phyloP scores from a whole-genome alignment of 2,888 invertebrate genomes.

The Carpatolechia fugitivella region DNA sequence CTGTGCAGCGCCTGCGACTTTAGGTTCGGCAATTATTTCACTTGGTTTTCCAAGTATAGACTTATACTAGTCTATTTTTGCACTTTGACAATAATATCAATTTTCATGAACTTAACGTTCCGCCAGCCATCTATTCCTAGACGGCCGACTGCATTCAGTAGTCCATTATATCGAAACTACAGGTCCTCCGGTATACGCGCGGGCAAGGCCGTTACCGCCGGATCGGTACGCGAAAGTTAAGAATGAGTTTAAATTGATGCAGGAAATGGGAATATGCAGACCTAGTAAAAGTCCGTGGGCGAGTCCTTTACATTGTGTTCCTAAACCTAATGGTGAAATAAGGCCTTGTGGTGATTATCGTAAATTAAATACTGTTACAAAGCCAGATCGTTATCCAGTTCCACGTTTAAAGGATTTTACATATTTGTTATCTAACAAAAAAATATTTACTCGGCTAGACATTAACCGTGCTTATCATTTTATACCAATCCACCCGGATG shows the following conservation, averaged over 20 bases:
- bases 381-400: constrained; percentile 11
- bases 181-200: constrained; percentile 6
- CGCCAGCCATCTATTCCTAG: too few relatives aligned
- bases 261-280: constrained; percentile 17
- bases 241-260: constrained; percentile 24
- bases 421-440: constrained; percentile 26
- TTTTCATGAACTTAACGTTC: too few relatives aligned
- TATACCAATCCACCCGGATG: constrained; percentile 36
- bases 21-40: too few relatives aligned
- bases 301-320: constrained; percentile 3
- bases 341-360: constrained; percentile 36
- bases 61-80: too few relatives aligned
- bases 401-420: too few relatives aligned
- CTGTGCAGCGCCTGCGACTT: too few relatives aligned
- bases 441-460: constrained; percentile 34
- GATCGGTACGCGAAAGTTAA: constrained; percentile 10
- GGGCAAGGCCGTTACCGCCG: constrained; percentile 14
- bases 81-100: too few relatives aligned
- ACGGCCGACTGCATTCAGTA: neutral
- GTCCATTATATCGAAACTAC: constrained; percentile 1
- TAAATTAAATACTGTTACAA: constrained; percentile 1
- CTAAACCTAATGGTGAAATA: constrained; percentile 6
- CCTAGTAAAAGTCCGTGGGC: constrained; percentile 18
- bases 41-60: too few relatives aligned
- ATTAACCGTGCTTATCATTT: constrained; percentile 19